These are phyloP conservation scores for Eupithecia insigniata DNA, from an alignment of 2,888 invertebrate genomes.

Conservation along the genomic window DNA sequence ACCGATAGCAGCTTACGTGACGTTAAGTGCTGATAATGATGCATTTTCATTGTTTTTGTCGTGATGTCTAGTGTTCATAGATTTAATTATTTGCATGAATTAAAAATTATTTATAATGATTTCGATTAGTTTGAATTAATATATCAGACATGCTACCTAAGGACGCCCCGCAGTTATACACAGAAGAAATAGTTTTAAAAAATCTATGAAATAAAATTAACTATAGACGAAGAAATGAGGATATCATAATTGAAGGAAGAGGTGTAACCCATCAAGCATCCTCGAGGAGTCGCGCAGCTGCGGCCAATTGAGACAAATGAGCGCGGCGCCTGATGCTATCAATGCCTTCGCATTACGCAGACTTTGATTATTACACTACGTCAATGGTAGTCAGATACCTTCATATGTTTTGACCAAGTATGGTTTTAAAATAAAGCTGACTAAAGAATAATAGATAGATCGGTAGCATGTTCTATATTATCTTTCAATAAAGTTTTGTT, in stretches of 20 bases:
- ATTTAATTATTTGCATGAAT: neutral
- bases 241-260: conserved; percentile 33
- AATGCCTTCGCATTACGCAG: conserved; percentile 10
- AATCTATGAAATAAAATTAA: no score
- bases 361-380: conserved; percentile 12
- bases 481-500: no score
- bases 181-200: no score
- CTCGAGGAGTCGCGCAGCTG: conserved; percentile 64
- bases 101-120: neutral
- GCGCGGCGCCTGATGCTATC: conserved; percentile 64
- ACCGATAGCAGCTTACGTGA: conserved; percentile 29
- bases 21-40: conserved; percentile 26
- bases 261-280: conserved; percentile 52
- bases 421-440: no score
- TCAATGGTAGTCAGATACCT: neutral
- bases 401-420: no score
- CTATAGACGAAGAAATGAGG: conserved; percentile 5
- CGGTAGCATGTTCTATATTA: no score
- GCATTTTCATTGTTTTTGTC: conserved; percentile 30
- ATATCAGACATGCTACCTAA: neutral
- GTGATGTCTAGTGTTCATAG: neutral
- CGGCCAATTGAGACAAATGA: conserved; percentile 76
- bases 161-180: no score
- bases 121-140: neutral
- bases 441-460: no score